phyloP scores from a whole-genome alignment of 1,140 invertebrate genomes.

The Bombus superbus region DNA sequence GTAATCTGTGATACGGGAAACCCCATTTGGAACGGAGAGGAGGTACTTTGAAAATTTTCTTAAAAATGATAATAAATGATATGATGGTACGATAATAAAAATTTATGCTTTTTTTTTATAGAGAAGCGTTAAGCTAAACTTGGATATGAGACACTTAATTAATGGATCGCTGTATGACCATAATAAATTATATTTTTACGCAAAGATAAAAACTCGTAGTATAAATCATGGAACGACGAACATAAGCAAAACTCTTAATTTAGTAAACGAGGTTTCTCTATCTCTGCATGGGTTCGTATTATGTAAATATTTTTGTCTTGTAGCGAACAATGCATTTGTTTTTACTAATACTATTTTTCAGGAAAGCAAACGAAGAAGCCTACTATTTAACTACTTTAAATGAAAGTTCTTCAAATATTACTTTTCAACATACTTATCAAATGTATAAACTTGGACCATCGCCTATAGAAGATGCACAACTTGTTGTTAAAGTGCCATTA shows the following conservation, averaged over 20 bases:
- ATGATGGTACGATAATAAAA: neutral
- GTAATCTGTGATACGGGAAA: conserved; percentile 71
- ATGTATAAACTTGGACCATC: conserved; percentile 75
- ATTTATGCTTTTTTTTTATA: conserved; percentile 25
- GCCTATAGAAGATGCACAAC: conserved; percentile 64
- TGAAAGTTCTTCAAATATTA: conserved; percentile 54
- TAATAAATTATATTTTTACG: conserved; percentile 69
- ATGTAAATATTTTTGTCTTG: neutral
- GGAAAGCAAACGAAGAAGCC: conserved; percentile 74
- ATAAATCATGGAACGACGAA: conserved; percentile 66
- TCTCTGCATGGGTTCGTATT: conserved; percentile 74
- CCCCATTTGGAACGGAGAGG: conserved; percentile 60
- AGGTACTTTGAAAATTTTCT: conserved; percentile 45
- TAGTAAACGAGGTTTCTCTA: conserved; percentile 69
- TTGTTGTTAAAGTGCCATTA: conserved; percentile 63
- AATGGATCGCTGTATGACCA: conserved; percentile 57
- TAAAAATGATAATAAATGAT: too few species aligned
- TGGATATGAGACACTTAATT: conserved; percentile 77
- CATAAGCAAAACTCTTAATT: conserved; percentile 59
- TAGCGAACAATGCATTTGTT: neutral
- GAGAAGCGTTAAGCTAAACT: conserved; percentile 73
- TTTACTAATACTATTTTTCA: conserved; percentile 53
- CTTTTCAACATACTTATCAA: conserved; percentile 71
- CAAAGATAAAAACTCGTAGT: conserved; percentile 76
- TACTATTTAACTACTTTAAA: conserved; percentile 64